Percentiles rank a stretch among this genome's conserved stretches.
Conservation (phyloP, 2,888 invertebrate genomes). For the Mythimna albipuncta region DNA sequence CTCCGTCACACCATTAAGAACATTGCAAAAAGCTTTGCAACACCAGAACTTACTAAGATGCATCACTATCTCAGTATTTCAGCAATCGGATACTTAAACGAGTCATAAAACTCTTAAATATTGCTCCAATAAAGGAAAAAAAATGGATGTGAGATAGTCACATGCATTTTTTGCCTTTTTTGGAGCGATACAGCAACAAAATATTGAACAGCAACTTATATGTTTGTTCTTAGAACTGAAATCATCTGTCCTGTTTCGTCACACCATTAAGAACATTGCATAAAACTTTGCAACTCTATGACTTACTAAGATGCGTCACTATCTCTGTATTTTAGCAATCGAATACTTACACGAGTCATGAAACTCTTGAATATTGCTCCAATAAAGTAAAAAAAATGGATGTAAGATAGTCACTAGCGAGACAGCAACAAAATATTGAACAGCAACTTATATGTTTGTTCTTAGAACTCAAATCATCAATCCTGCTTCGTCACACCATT, state of each 20-base stretch:
- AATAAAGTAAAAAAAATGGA: too few relatives aligned
- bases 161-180: background rate
- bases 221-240: too few relatives aligned
- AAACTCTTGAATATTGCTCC: constrained; percentile 19
- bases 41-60: constrained; percentile 6
- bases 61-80: constrained; percentile 10
- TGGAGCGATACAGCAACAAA: too few relatives aligned
- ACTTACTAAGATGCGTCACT: constrained; percentile 19
- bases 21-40: background rate
- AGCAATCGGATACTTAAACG: background rate
- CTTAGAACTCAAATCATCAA: too few relatives aligned
- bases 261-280: background rate
- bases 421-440: too few relatives aligned
- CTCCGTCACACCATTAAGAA: background rate
- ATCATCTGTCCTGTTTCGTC: too few relatives aligned
- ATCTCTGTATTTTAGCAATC: background rate
- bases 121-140: too few relatives aligned
- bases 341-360: background rate
- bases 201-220: too few relatives aligned
- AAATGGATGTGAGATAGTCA: too few relatives aligned
- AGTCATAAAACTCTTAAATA: background rate
- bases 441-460: too few relatives aligned
- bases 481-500: background rate
- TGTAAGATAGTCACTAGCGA: too few relatives aligned
- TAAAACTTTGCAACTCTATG: background rate